A percentile compares a stretch with the other conserved stretches of the same genome.
Conservation (phyloP, 2,888 invertebrate genomes). For the Nomada ferruginata region DNA sequence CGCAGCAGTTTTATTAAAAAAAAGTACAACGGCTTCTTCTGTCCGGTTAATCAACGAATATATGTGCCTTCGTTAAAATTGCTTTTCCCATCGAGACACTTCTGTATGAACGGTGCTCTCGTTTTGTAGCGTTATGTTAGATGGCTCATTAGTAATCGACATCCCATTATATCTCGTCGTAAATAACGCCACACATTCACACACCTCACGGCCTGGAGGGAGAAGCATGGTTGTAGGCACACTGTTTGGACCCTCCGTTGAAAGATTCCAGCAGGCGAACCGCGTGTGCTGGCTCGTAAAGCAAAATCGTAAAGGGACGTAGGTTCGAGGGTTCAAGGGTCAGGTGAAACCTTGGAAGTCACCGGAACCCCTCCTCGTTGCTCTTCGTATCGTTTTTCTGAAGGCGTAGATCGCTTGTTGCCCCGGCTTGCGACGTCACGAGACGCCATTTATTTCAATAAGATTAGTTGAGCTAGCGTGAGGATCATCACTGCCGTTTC, state of each 20-base stretch:
- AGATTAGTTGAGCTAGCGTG: slow-evolving; percentile 24
- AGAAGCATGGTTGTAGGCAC: slow-evolving; percentile 70
- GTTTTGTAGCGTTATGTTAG: slow-evolving; percentile 69
- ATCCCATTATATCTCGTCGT: slow-evolving; percentile 80
- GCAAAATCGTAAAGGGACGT: slow-evolving; percentile 74
- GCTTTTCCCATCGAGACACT: slow-evolving; percentile 27
- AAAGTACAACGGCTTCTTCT: no score
- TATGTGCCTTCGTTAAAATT: no score
- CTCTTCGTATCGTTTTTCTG: slow-evolving; percentile 4
- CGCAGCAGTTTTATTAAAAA: background rate
- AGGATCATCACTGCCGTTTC: slow-evolving; percentile 15
- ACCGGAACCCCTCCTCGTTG: background rate
- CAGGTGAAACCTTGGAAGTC: slow-evolving; percentile 45
- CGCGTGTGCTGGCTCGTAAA: slow-evolving; percentile 72
- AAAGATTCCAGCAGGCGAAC: slow-evolving; percentile 34
- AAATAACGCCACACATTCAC: slow-evolving; percentile 75
- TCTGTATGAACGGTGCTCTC: slow-evolving; percentile 25
- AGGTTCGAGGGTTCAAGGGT: slow-evolving; percentile 50
- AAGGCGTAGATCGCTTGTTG: slow-evolving; percentile 25
- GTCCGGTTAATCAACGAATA: no score
- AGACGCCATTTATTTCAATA: slow-evolving; percentile 22
- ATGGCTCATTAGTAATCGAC: slow-evolving; percentile 81
- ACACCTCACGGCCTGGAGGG: background rate
- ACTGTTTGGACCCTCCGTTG: slow-evolving; percentile 15
- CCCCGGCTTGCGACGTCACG: slow-evolving; percentile 17